Conservation (phyloP, 1,140 invertebrate genomes). For the Propsilocerus akamusi region DNA sequence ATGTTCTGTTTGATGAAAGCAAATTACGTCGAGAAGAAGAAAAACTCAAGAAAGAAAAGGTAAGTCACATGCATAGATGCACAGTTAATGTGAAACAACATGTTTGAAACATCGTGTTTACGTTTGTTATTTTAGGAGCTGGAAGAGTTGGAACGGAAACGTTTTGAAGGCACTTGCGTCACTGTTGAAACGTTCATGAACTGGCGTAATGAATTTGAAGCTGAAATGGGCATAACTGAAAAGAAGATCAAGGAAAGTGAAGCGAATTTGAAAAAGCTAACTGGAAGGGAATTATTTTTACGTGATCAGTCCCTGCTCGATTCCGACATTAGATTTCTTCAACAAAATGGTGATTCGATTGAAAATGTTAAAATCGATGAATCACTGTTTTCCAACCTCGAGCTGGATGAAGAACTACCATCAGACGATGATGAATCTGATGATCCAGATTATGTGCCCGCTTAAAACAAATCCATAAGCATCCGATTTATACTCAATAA, state of each 20-base stretch:
- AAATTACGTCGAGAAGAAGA: slow-evolving; percentile 53
- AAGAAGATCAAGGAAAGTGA: slow-evolving; percentile 44
- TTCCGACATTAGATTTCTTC: slow-evolving; percentile 87
- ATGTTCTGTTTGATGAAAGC: slow-evolving; percentile 59
- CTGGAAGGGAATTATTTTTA: slow-evolving; percentile 82
- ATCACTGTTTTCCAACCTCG: slow-evolving; percentile 81
- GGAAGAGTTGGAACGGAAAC: slow-evolving; percentile 81
- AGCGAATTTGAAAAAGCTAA: slow-evolving; percentile 54
- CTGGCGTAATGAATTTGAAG: slow-evolving; percentile 90
- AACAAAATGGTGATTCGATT: slow-evolving; percentile 59
- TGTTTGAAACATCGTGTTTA: no score
- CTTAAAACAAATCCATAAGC: slow-evolving; percentile 16
- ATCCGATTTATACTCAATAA: neutral
- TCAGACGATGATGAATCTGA: slow-evolving; percentile 50
- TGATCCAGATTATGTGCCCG: slow-evolving; percentile 31
- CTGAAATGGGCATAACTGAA: slow-evolving; percentile 64
- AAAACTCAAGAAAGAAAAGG: slow-evolving; percentile 41
- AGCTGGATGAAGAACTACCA: slow-evolving; percentile 50
- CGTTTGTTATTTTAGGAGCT: no score
- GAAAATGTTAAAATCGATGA: slow-evolving; percentile 87
- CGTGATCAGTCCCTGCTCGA: slow-evolving; percentile 80
- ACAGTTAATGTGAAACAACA: no score
- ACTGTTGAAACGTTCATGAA: slow-evolving; percentile 89
- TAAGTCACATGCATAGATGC: no score
- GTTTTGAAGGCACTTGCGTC: slow-evolving; percentile 88